A percentile compares a stretch with the other conserved stretches of the same genome.
phyloP scores from a whole-genome alignment of 2,888 invertebrate genomes.

The Heteropelma amictum region DNA sequence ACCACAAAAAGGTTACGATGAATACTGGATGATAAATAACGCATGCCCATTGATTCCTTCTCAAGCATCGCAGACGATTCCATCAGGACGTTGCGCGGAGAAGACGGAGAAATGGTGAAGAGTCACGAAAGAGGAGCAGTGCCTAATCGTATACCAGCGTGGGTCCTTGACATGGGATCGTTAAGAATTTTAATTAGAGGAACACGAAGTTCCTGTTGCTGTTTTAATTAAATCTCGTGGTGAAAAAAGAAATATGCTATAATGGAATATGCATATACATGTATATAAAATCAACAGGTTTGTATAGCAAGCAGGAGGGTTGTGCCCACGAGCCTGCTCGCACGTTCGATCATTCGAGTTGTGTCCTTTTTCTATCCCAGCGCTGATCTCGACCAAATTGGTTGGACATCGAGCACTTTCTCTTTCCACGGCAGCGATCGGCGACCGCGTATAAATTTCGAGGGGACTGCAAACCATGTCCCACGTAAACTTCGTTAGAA shows the following conservation, averaged over 20 bases:
- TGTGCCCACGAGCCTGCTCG: too few relatives aligned
- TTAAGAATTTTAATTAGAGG: constrained; percentile 47
- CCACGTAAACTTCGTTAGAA: neutral
- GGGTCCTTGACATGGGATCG: constrained; percentile 22
- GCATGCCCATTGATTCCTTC: too few relatives aligned
- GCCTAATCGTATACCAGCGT: constrained; percentile 4
- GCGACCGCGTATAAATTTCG: neutral
- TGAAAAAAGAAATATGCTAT: neutral
- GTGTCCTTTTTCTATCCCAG: too few relatives aligned
- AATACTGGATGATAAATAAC: too few relatives aligned
- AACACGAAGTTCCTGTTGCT: constrained; percentile 7
- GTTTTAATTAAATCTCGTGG: constrained; percentile 37
- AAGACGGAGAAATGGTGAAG: constrained; percentile 1
- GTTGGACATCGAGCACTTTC: neutral
- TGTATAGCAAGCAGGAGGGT: too few relatives aligned
- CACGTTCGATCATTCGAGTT: too few relatives aligned
- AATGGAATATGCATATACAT: neutral
- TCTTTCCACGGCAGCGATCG: neutral
- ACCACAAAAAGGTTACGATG: too few relatives aligned
- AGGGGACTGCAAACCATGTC: neutral
- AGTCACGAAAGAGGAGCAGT: neutral
- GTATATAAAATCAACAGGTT: too few relatives aligned
- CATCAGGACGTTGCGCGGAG: neutral
- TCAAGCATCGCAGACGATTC: too few relatives aligned
- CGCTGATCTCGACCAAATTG: neutral